Base-by-base conservation (phyloP, 2,113 vertebrate genomes). In the Corythaeola cristata region DNA sequence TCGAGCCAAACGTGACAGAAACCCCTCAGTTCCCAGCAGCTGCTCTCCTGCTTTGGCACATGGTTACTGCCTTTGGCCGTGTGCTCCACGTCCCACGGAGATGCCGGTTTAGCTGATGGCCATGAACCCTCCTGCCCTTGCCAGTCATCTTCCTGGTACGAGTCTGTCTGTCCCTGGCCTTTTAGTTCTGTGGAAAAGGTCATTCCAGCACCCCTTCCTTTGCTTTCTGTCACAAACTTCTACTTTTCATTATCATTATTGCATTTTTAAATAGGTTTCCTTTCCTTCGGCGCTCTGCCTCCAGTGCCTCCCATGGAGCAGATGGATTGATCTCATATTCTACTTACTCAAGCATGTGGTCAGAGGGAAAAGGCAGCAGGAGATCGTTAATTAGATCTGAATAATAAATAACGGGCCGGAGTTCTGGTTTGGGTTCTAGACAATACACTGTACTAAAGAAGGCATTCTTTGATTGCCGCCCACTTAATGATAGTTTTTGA, bases 91-190 rank as follows among this genome's bases (percentile, higher is more conserved):
- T 5, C 8, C 1, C 35, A 7, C 47, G 14, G 79, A 41, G 79
- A 13, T 6, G 41, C 21, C 26, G 1, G 47, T 41, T 13, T 19
- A 14, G 37, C 53, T 18, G 24, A 4, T 49, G 18, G 37, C 60
- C 49, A 0, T 0, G 11, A 60, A 11, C 58, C 73, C 28, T 30
- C 7, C 0, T 8, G 37, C 62, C 21, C 67, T 45, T 15, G 10
- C 3, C n/a, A 9, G 23, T 6, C 19, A 1, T 24, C 37, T 52
- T 20, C 56, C 56, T 41, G 3, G 11, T 69, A 5, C 3, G 5
- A 27, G 18, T 15, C 66, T 3, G 0, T 20, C 7, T 28, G 39
- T 45, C 41, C 17, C 1, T 13, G 41, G 0, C 12, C n/a, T 27
- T 49, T 41, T 56, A 35, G 6, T 55, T 45, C 60, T 12, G 19